Conservation (phyloP, 1,140 invertebrate species). For the Drosophila arawakana region DNA sequence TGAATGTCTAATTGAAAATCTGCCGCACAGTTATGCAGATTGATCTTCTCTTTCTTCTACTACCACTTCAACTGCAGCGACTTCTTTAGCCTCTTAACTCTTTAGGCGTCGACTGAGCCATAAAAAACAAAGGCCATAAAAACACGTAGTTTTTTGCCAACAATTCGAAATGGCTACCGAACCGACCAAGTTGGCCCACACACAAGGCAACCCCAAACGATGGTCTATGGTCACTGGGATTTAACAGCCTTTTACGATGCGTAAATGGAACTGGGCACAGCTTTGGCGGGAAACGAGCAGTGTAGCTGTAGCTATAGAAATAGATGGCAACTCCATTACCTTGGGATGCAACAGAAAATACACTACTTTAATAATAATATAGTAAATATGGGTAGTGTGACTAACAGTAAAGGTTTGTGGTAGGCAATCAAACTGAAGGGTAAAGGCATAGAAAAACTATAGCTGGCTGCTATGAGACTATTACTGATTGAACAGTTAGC, state of each 20-base stretch:
- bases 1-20: conserved; percentile 64
- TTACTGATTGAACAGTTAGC: no score
- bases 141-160: conserved; percentile 32
- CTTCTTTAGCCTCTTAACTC: neutral
- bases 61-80: neutral
- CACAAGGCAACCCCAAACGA: conserved; percentile 26
- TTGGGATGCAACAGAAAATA: conserved; percentile 15
- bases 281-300: neutral
- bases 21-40: conserved; percentile 64
- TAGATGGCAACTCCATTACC: conserved; percentile 66
- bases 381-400: neutral
- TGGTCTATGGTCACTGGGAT: conserved; percentile 30
- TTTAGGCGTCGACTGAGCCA: conserved; percentile 9
- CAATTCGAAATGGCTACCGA: conserved; percentile 57
- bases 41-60: conserved; percentile 36
- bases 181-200: conserved; percentile 48
- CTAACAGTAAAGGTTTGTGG: neutral
- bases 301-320: neutral
- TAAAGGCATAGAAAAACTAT: no score
- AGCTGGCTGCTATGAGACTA: no score
- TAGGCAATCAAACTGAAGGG: neutral
- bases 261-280: conserved; percentile 11
- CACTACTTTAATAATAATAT: conserved; percentile 9
- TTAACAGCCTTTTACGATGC: conserved; percentile 61
- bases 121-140: conserved; percentile 54